Conservation (phyloP, 2,888 invertebrate genomes). For the Agonum fuliginosum region DNA sequence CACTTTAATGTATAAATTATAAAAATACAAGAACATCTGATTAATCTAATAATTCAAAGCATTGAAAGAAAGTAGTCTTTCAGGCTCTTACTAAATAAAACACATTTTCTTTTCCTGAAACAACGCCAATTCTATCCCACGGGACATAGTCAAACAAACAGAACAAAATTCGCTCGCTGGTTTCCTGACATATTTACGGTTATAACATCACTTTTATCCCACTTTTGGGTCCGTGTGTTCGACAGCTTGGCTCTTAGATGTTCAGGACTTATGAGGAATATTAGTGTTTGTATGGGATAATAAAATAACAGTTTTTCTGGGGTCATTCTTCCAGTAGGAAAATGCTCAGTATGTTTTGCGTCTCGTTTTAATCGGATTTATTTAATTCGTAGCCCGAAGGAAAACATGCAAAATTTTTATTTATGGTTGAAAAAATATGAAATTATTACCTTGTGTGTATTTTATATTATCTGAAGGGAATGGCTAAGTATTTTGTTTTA, state of each 20-base stretch:
- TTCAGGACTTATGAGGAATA: not conserved
- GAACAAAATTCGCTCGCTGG: not conserved
- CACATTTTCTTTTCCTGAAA: not conserved
- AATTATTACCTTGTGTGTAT: too few relatives aligned
- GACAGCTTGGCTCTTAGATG: not conserved
- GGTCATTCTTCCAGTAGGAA: not conserved
- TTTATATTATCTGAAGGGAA: too few relatives aligned
- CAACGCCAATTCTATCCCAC: not conserved
- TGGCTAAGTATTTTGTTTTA: too few relatives aligned
- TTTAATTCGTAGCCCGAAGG: too few relatives aligned
- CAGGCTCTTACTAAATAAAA: not conserved
- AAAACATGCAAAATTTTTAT: too few relatives aligned
- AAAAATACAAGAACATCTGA: too few relatives aligned
- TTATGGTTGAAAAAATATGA: too few relatives aligned
- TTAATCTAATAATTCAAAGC: not conserved
- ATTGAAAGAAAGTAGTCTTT: not conserved
- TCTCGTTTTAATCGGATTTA: not conserved
- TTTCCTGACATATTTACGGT: not conserved
- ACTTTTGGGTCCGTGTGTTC: not conserved
- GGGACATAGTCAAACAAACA: not conserved
- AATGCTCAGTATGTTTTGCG: not conserved
- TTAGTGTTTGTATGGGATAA: conserved; percentile 10
- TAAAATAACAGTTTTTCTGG: not conserved
- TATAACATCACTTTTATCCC: not conserved
- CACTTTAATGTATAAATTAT: too few relatives aligned